Conservation (phyloP, 1,140 invertebrate genomes). For the Heliothis subflexa region DNA sequence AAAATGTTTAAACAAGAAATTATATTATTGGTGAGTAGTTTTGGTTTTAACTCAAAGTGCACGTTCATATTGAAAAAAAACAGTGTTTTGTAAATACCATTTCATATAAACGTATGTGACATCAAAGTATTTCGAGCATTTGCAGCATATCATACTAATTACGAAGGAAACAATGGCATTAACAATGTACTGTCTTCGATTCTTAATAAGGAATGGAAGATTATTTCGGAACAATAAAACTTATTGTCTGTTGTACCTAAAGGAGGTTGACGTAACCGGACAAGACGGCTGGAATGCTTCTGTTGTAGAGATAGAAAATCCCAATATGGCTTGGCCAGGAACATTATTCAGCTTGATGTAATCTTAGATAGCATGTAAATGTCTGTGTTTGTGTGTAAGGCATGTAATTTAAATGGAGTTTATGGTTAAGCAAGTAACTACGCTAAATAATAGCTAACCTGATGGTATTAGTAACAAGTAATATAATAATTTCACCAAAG, state of each 20-base stretch:
- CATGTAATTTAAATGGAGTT: background rate
- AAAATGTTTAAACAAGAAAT: conserved; percentile 78
- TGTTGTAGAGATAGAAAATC: conserved; percentile 4
- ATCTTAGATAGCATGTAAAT: conserved; percentile 26
- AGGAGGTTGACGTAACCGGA: background rate
- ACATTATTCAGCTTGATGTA: background rate
- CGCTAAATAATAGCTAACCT: background rate
- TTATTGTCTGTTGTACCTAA: background rate
- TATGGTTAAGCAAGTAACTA: background rate
- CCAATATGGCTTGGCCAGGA: background rate
- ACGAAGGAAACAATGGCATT: conserved; percentile 42
- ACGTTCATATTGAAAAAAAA: too few relatives aligned
- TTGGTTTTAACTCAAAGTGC: background rate
- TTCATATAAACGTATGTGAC: background rate
- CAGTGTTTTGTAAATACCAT: too few relatives aligned
- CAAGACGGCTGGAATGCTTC: background rate
- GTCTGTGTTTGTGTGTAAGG: background rate
- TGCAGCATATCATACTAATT: conserved; percentile 11
- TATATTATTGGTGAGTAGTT: conserved; percentile 69
- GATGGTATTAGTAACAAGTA: too few relatives aligned
- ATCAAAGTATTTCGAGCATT: background rate
- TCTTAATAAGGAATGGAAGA: conserved; percentile 35
- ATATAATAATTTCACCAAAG: too few relatives aligned
- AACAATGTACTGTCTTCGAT: conserved; percentile 45
- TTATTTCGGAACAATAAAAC: conserved; percentile 43